Conservation (phyloP, 2,113 vertebrate species). For the Nerophis ophidion region DNA sequence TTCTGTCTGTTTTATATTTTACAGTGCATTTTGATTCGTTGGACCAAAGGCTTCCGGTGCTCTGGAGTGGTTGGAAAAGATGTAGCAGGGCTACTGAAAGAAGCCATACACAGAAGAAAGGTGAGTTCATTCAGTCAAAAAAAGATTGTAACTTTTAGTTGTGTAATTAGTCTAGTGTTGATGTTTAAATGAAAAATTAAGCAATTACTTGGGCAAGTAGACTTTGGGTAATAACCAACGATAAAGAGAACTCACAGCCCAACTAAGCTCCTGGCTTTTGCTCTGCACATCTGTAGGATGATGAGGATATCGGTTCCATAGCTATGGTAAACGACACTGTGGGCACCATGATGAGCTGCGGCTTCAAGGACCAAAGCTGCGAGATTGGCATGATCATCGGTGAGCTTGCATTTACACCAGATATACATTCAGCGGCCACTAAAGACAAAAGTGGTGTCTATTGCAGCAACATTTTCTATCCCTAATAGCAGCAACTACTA, state of each 20-base stretch:
- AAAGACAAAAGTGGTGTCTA: too few species aligned
- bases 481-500: too few species aligned
- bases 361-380: constrained; percentile 57
- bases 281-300: constrained; percentile 44
- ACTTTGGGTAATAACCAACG: too few species aligned
- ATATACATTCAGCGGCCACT: too few species aligned
- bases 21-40: constrained; percentile 81
- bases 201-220: too few species aligned
- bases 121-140: constrained; percentile 42
- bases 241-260: neutral
- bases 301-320: constrained; percentile 64
- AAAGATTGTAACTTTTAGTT: neutral
- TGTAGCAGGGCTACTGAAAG: constrained; percentile 75
- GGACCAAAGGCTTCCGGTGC: constrained; percentile 83
- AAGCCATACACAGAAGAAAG: constrained; percentile 71
- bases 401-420: constrained; percentile 40
- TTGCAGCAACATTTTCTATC: too few species aligned
- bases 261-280: neutral
- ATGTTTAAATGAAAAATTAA: too few species aligned
- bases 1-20: neutral
- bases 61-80: constrained; percentile 77
- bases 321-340: constrained; percentile 83
- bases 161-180: too few species aligned
- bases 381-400: constrained; percentile 78
- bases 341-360: constrained; percentile 83